Conservation (phyloP, 2,797 vertebrate genomes). For the Cirrhinus mrigala region DNA sequence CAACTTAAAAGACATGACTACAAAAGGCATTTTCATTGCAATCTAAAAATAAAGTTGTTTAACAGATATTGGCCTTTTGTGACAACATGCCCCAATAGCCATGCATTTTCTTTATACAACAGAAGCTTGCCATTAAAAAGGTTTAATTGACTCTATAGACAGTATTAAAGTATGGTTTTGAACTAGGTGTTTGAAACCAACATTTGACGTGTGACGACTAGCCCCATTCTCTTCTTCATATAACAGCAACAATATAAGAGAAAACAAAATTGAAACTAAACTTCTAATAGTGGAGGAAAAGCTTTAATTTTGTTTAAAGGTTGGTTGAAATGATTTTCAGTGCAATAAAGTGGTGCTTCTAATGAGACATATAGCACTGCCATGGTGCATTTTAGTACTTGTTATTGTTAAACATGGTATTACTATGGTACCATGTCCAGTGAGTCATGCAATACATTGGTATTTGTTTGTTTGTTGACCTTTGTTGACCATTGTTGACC, state of each 20-base stretch:
- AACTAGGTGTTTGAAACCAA: background rate
- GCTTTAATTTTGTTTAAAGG: background rate
- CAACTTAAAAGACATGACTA: background rate
- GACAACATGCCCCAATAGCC: conserved; percentile 10
- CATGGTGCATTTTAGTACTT: background rate
- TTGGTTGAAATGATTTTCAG: background rate
- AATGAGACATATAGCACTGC: background rate
- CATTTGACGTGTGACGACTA: background rate
- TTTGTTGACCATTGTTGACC: background rate
- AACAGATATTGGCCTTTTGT: background rate
- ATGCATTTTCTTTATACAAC: too few species aligned
- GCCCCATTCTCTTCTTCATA: background rate
- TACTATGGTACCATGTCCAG: background rate
- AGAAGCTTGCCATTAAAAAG: background rate
- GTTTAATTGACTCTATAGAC: too few species aligned
- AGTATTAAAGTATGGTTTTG: background rate
- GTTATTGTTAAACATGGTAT: background rate
- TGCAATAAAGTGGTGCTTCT: background rate
- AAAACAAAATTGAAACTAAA: background rate
- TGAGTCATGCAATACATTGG: background rate
- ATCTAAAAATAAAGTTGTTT: background rate
- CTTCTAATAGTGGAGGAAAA: background rate
- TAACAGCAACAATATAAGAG: background rate
- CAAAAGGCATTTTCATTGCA: background rate
- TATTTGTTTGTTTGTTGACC: too few species aligned